Evolutionary conservation across 2,797 vertebrate species (phyloP), one percentile per base, ranked within the genome.

Genomic region (Liasis olivaceus): DNA sequence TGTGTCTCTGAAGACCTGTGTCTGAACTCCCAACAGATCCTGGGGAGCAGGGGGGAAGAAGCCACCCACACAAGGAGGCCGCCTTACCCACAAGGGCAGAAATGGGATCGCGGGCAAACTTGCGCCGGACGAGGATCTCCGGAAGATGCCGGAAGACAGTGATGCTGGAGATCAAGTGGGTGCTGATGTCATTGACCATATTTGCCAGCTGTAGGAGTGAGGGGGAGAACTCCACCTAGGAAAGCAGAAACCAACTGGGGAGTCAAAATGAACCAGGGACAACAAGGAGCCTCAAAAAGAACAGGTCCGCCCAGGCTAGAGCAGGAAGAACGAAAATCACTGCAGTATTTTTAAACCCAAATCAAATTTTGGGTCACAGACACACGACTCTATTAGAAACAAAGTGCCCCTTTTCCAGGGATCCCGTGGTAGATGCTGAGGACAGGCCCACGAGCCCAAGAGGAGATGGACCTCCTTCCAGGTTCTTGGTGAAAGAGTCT

Each of bases 171-270:
- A 98, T 97, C 91, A 99, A 97, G 91, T 98, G 98, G 90, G 90
- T 96, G 93, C 97, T 93, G 58, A 99, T 97, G 92, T 96, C 96
- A 94, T 98, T 98, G 93, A 99, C 98, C 60, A 98, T 96, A 93
- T 97, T 96, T 3, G 98, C 96, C 69, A 99, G 97, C 56, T 98
- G 98, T 89, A 93, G 95, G 0, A 98, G 97, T 0, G 97, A 96
- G 0, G 99, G 99, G 9, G 98, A 99, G 96, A 99, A 99, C 88
- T 98, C 98, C 84, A 98, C 97, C 99, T 99, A 95, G 85, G 20
- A 51, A 85, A 90, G 26, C 9, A 90, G 85, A 28, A 28, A 13
- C 1, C 0, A 5, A 2, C 24, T 31, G 5, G 58, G 28, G 47
- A 28, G 24, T 9, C 12, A 26, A 31, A n/a, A 31, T 31, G 12